phyloP scores from a whole-genome alignment of 2,113 vertebrate species.

The Thomomys bottae region DNA sequence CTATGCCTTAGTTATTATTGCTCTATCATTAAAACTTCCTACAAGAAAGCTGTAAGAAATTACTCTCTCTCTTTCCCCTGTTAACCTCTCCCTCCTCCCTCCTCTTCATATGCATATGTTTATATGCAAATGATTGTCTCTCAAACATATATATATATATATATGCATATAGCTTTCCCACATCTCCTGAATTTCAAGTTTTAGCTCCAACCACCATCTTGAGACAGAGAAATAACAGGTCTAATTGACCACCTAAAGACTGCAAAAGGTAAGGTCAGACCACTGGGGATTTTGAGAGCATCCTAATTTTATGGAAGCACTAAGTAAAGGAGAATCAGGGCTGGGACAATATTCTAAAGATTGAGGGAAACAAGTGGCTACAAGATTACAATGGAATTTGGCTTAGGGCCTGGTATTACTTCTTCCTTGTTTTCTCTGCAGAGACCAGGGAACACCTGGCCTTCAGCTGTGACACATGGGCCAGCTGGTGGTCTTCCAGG shows the following conservation, averaged over 20 bases:
- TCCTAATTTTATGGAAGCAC: not conserved
- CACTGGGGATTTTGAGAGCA: not conserved
- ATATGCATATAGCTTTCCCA: not conserved
- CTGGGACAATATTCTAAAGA: not conserved
- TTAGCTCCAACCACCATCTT: not conserved
- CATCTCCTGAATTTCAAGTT: not conserved
- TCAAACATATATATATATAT: too few relatives aligned
- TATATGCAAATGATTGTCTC: too few relatives aligned
- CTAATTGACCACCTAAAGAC: not conserved
- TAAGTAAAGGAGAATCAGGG: not conserved
- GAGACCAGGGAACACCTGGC: not conserved
- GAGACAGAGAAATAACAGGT: not conserved
- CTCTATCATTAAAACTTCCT: not conserved
- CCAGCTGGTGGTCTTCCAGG: not conserved
- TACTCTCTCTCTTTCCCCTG: too few relatives aligned
- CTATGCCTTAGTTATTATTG: too few relatives aligned
- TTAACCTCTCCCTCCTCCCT: too few relatives aligned
- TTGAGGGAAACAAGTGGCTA: not conserved
- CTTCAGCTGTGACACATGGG: not conserved
- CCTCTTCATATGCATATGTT: too few relatives aligned
- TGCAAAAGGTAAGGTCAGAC: not conserved
- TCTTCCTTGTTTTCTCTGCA: not conserved
- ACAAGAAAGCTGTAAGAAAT: too few relatives aligned
- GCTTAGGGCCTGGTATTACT: not conserved
- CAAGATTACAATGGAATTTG: not conserved